Conservation (phyloP, 2,113 vertebrate genomes). For the Ursus arctos region DNA sequence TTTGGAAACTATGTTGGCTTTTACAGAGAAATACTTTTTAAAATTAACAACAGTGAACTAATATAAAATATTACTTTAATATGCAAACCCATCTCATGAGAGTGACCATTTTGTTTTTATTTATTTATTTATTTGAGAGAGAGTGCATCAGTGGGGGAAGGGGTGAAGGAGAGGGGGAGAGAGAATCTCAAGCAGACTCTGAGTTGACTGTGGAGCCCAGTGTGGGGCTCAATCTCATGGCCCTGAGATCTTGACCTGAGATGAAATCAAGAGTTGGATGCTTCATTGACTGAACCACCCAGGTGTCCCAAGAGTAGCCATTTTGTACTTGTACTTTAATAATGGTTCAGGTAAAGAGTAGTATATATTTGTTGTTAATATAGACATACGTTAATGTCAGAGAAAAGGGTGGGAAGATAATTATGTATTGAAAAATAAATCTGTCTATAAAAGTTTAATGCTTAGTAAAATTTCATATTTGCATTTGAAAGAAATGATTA, state of each 20-base stretch:
- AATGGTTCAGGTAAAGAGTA: not conserved
- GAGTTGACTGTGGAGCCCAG: not conserved
- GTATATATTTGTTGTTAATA: constrained; percentile 4
- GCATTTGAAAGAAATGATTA: constrained; percentile 46
- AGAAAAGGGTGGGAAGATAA: not conserved
- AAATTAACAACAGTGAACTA: constrained; percentile 28
- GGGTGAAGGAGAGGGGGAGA: not conserved
- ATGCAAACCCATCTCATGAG: not conserved
- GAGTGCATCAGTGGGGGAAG: not conserved
- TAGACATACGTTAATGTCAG: not conserved
- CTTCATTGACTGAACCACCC: not conserved
- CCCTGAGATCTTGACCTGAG: not conserved
- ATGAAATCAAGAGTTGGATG: not conserved
- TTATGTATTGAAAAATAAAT: constrained; percentile 59
- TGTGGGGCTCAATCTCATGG: not conserved
- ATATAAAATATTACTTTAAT: not conserved
- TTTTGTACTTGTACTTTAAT: not conserved
- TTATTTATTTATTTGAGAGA: not conserved
- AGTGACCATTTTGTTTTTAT: not conserved
- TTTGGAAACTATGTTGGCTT: not conserved
- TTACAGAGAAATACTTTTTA: not conserved
- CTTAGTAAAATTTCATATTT: constrained; percentile 56
- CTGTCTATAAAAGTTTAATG: constrained; percentile 52
- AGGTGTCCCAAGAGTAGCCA: not conserved
- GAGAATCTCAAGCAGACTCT: not conserved